Conservation (phyloP, 1,140 invertebrate species). For the Drosophila carrolli region DNA sequence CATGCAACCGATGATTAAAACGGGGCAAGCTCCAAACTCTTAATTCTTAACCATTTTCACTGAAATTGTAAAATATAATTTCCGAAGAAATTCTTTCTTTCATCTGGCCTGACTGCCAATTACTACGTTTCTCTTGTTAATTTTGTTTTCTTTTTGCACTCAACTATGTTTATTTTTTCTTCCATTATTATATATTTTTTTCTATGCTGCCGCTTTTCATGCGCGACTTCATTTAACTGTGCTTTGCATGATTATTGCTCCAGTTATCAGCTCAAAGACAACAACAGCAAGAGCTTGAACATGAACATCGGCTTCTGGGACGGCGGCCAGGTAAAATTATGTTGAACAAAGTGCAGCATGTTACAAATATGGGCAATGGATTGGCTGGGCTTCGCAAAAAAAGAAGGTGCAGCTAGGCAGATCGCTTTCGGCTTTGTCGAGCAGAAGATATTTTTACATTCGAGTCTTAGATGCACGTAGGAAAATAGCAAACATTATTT, state of each 20-base stretch:
- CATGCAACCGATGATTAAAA: constrained; percentile 80
- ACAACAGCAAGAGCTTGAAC: constrained; percentile 27
- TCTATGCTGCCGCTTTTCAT: constrained; percentile 61
- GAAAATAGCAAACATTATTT: background rate
- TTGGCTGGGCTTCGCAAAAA: constrained; percentile 15
- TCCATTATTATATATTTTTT: constrained; percentile 35
- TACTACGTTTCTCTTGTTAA: constrained; percentile 66
- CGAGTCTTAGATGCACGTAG: constrained; percentile 1
- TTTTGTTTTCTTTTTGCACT: constrained; percentile 33
- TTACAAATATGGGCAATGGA: constrained; percentile 42
- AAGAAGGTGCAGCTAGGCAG: constrained; percentile 46
- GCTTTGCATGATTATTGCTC: constrained; percentile 78
- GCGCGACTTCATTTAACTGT: constrained; percentile 78
- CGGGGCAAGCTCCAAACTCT: constrained; percentile 63
- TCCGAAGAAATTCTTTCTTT: constrained; percentile 66
- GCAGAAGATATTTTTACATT: constrained; percentile 25
- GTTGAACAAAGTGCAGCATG: constrained; percentile 54
- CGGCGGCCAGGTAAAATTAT: constrained; percentile 42
- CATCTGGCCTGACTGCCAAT: constrained; percentile 51
- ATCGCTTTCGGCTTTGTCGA: constrained; percentile 15
- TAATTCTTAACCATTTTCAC: constrained; percentile 76
- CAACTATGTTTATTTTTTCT: constrained; percentile 29
- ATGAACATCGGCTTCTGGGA: constrained; percentile 40
- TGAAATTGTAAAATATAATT: constrained; percentile 76
- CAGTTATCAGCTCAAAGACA: constrained; percentile 64